These are phyloP conservation scores for Campaea margaritaria DNA, from an alignment of 2,888 invertebrate genomes.

Conservation along the genomic window DNA sequence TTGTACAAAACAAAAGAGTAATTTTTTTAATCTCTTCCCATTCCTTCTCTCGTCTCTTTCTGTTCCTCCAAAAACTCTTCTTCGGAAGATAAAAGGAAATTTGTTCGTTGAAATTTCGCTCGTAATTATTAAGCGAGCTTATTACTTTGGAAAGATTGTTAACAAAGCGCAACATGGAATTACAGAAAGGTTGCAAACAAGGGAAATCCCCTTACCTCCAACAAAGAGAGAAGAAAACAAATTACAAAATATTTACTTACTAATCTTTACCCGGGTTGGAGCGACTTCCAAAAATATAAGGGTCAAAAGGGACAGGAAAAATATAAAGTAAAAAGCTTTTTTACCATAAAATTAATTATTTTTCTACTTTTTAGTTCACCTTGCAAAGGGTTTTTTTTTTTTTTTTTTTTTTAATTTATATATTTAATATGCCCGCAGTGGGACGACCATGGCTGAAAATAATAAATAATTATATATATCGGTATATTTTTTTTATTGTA, in stretches of 20 bases:
- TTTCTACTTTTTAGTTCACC: neutral
- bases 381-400: no score
- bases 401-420: no score
- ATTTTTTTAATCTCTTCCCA: no score
- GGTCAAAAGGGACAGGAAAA: neutral
- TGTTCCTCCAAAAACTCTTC: no score
- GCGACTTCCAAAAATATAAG: neutral
- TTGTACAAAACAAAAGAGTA: no score
- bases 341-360: neutral
- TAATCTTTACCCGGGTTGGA: constrained; percentile 4
- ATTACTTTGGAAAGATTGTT: constrained; percentile 19
- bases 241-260: constrained; percentile 28
- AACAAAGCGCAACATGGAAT: constrained; percentile 16
- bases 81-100: neutral
- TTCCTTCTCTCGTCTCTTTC: no score
- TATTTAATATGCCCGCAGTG: no score
- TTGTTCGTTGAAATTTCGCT: neutral
- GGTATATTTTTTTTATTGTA: no score
- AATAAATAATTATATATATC: no score
- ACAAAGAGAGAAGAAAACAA: constrained; percentile 24
- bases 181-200: constrained; percentile 25
- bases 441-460: no score
- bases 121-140: constrained; percentile 12
- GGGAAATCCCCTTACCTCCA: constrained; percentile 22
- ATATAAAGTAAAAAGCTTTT: neutral